A percentile compares a stretch with the other conserved stretches of the same genome.
phyloP scores from a whole-genome alignment of 2,113 vertebrate species.

The Pongo abelii region DNA sequence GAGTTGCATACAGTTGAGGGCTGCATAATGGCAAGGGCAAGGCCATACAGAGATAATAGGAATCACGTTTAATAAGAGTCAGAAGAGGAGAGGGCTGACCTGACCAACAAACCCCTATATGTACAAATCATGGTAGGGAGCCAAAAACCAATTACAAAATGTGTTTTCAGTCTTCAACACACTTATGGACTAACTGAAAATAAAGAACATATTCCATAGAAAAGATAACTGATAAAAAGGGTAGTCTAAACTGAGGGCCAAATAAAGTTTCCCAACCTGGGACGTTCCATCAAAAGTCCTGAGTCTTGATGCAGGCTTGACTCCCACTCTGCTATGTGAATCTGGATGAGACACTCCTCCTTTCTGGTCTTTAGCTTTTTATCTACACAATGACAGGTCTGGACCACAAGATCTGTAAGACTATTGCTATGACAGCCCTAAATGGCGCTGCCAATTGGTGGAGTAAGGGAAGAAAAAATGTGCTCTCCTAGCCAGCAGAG shows the following conservation, averaged over 20 bases:
- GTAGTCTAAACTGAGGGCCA: neutral
- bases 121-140: neutral
- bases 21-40: neutral
- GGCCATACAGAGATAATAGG: neutral
- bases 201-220: neutral
- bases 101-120: neutral
- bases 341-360: neutral
- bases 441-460: neutral
- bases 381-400: neutral
- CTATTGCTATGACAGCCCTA: neutral
- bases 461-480: neutral
- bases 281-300: neutral
- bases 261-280: neutral
- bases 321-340: neutral
- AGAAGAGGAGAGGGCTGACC: neutral
- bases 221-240: neutral
- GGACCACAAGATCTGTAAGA: neutral
- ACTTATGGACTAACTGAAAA: neutral
- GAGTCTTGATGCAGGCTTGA: neutral
- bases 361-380: neutral
- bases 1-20: neutral
- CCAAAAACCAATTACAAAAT: neutral
- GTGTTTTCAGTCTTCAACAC: neutral
- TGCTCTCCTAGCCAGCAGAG: neutral
- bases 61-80: neutral